Evolutionary conservation across 2,113 vertebrate species (phyloP).

Genomic region (Brachypodius melanocephalos): DNA sequence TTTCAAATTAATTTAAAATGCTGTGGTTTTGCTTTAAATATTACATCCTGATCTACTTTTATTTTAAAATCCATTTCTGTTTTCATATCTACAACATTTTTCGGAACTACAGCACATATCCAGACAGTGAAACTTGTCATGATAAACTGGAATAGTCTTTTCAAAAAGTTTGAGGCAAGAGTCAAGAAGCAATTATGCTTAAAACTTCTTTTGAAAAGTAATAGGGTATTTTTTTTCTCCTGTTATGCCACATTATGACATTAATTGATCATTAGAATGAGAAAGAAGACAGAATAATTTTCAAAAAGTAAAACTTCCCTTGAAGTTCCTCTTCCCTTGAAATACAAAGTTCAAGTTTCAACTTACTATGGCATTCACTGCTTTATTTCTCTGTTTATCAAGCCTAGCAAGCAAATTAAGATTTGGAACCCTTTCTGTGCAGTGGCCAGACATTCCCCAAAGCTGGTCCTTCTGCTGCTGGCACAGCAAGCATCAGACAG

Average conservation of each 20-base stretch:
- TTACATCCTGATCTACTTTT: background rate
- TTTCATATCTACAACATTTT: background rate
- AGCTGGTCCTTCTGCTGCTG: background rate
- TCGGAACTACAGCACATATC: background rate
- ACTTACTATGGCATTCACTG: background rate
- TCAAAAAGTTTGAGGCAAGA: background rate
- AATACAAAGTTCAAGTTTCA: background rate
- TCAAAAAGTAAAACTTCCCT: background rate
- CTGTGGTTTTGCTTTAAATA: background rate
- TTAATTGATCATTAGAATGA: background rate
- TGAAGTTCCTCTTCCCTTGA: background rate
- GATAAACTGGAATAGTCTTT: background rate
- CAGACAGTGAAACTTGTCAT: background rate
- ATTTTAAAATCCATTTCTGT: background rate
- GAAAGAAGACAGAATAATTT: background rate
- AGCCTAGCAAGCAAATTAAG: background rate
- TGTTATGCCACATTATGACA: background rate
- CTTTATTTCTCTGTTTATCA: background rate
- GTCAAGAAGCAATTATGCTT: background rate
- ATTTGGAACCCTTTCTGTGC: background rate
- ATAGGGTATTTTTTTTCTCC: background rate
- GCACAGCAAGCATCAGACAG: background rate
- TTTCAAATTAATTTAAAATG: background rate
- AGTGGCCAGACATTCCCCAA: background rate
- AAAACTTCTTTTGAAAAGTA: background rate